Base-by-base conservation (phyloP, 64 coral and sea anemone species). In the Stichodactyla helianthus region DNA sequence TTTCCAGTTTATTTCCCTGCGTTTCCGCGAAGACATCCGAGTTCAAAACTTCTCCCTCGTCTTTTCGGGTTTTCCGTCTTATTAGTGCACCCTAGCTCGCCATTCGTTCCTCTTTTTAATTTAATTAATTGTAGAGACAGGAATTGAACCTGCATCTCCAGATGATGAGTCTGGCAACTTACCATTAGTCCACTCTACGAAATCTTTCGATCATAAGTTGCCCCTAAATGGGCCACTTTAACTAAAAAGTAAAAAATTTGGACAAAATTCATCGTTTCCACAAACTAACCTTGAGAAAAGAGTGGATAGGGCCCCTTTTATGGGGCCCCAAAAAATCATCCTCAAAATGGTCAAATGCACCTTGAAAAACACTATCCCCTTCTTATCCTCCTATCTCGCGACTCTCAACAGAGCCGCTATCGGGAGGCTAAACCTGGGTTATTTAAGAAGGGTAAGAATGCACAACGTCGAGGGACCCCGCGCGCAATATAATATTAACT, bases 161-260 rank as follows among this genome's bases (percentile, higher is more conserved):
- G 90, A 87, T 87, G 31, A 92, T 92, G 90, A 92, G 90, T 87
- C 90, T 87, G 90, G 52, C 7, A 52, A 92, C 90, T 92, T 92
- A 92, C 90, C 90, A 63, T 92, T 92, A 87, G 90, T 92, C 59
- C 54, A 88, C 90, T 82, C 90, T 92, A 88, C 90, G 88, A 84
- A 51, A 84, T 58, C 55, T 58, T 58, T 58, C 14, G 55, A 58
- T 58, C 55, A 58, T 5, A 52, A 79, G 77, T 79, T 85, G 83
- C 35, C 19, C 18, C 83, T 31, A 44, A 44, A 44, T 44, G 35
- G 35, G 35, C 35, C 35, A 44, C 52, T 59, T 85, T 59, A 59
- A 59, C 83, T 85, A 53, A 59, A 85, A 20, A 55, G 25, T 44
- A 54, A 28, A 63, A 26, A 85, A 59, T 26, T 52, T 77, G 4